Base-by-base conservation (phyloP, 2,888 invertebrate genomes). In the Pandemis heparana region DNA sequence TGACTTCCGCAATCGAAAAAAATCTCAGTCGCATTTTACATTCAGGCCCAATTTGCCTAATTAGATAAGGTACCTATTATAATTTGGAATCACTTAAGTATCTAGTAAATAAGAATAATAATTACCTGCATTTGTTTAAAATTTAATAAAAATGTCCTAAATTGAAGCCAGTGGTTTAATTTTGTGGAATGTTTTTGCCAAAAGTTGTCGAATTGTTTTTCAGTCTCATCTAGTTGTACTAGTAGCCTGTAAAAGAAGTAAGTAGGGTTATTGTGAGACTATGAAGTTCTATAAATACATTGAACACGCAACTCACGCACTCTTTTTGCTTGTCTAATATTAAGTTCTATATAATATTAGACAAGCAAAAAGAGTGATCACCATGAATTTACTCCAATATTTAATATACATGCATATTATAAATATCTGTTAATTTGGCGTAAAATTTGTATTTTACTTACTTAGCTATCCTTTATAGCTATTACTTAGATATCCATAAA, bases 181-280 rank as follows among this genome's bases (percentile, higher is more conserved):
- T 98, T 97, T 74, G 96, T 96, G 82, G 98, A 98, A 95, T 99
- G 99, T 83, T 97, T 97, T 72, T 96, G 96, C 99, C 99, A 99
- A 93, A 99, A 99, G 81, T 97, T 97, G 89, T 98, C 98, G 90
- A 99, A 99, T 78, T 98, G 97, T 82, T 96, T 96, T 92, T 98
- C 98, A 79, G 99, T 99, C 95, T 99, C 99, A 89, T 98, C 98
- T 85, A 99, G 94, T 94, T 99, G 98, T 74, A 98, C 97, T 80
- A 99, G 94, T 85, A 98, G 95, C 91, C 99, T 98, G 93, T 81
- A 95, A 88, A 87, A 87, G 86, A 71, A 77, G 64, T 46, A 51
- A 7, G 16, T 63, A 10, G 12, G 14, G 39, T 69, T 59, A 7
- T 7, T 41, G 10, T 16, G 39, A 9, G 8, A 32, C 23, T 32